Evolutionary conservation across 2,113 vertebrate species (phyloP), one percentile per base, ranked within the genome.

Genomic region (Ginglymostoma cirratum): DNA sequence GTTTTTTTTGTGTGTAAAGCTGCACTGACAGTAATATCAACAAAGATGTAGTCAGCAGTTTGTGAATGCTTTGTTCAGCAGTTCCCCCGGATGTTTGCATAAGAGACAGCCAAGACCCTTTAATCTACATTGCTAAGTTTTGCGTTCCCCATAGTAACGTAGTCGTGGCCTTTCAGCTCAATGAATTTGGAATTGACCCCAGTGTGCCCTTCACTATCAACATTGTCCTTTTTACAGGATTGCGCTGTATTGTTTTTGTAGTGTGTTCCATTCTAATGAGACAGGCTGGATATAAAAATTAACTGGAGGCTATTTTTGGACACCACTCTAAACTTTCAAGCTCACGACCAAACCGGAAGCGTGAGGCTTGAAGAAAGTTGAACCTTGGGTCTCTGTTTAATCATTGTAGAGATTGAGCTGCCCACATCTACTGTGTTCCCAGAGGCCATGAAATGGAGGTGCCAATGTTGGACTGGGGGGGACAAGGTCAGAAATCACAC

Each of bases 21-120:
- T 94, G n/a, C 27, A 69, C 38, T 69, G 38, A 70, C 38, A 27
- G 93, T 27, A 69, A 69, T 19, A 27, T 1, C 66, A 94, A 94
- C 38, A 94, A 67, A 45, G 90, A 94, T 67, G 19, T 94, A 42
- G 42, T 94, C 93, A 94, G 93, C 93, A 70, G 38, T 69, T 94
- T 94, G 66, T 23, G 38, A 69, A 69, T 48, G 93, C 38, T 48
- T 42, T 94, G 66, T 69, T 94, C 93, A 94, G 93, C 93, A 69
- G 17, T 94, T 94, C 45, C 19, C n/a, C 24, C 21, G 5, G 17
- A 94, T 45, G n/a, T 94, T 67, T 94, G 93, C 21, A 10, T 45
- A 94, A 70, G n/a, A 70, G 38, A 10, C 93, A 45, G 66, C 69
- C 66, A 90, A 55, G 69, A 94, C 21, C 93, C 27, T 94, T 70